Base-by-base conservation (phyloP, 2,113 vertebrate species). In the Melierax canorus region DNA sequence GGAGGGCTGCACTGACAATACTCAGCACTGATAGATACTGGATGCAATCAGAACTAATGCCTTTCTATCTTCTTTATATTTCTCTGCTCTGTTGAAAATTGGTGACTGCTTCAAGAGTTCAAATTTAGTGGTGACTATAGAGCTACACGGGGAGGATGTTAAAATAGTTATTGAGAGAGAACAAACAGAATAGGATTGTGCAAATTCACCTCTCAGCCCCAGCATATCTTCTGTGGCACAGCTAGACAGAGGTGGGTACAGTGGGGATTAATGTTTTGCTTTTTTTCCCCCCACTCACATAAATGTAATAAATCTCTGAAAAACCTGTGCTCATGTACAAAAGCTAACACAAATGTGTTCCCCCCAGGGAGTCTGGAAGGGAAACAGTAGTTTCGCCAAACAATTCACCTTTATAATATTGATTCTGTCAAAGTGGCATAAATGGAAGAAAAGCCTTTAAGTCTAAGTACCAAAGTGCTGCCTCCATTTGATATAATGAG, bases 381-480 rank as follows among this genome's bases (percentile, higher is more conserved):
- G 38, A 94, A 94, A 26, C 26, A 60, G 66, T 7, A 20, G 15
- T n/a, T 92, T 64, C 62, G n/a, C 66, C 77, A 74, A 79, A 72
- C 38, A 66, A 43, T 66, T 95, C 6, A 2, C 84, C 79, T 93
- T 78, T 64, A 34, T 69, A 17, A 24, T 92, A 94, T 87, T 38
- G 94, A 95, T 95, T 60, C 73, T 45, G n/a, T 76, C 91, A 21
- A 71, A 92, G 60, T 1, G 0, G 41, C 41, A n/a, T 39, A 91
- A 92, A 50, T 63, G 73, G 63, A 94, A 87, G 62, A 66, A 91
- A 64, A 94, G 60, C 39, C 73, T 84, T 53, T 68, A 71, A 72
- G 83, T 56, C 88, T 59, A 41, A 55, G 67, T 30, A 78, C 15
- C 58, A 39, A 73, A 95, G 60, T 21, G 38, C 89, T 78, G n/a